phyloP scores from a whole-genome alignment of 2,888 invertebrate genomes.

The Ditula angustiorana region DNA sequence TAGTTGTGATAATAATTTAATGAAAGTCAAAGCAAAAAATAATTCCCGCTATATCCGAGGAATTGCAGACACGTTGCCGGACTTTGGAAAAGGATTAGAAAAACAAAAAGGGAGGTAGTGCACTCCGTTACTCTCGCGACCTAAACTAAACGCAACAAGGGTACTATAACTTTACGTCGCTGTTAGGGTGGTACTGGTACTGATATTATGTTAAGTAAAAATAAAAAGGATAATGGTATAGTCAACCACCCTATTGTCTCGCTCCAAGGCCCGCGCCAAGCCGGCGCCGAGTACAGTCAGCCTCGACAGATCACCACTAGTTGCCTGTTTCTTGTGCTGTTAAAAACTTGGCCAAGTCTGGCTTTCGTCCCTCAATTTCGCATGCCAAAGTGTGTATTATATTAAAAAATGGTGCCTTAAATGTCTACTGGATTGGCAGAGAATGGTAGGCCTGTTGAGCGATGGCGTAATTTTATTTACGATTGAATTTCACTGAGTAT shows the following conservation, averaged over 20 bases:
- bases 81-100: too few species aligned
- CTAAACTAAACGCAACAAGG: too few species aligned
- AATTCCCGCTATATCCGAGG: too few species aligned
- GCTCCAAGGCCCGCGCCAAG: slow-evolving; percentile 43
- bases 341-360: slow-evolving; percentile 3
- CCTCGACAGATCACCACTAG: slow-evolving; percentile 6
- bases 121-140: too few species aligned
- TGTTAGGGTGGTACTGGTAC: too few species aligned
- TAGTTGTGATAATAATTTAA: too few species aligned
- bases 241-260: slow-evolving; percentile 52
- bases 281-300: slow-evolving; percentile 31
- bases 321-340: slow-evolving; percentile 1
- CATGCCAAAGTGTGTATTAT: not conserved
- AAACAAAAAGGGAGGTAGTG: too few species aligned
- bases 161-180: too few species aligned
- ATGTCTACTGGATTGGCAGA: not conserved
- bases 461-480: too few species aligned
- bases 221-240: not conserved
- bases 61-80: too few species aligned
- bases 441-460: not conserved
- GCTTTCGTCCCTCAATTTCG: not conserved
- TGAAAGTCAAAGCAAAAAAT: too few species aligned
- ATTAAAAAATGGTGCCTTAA: not conserved
- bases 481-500: too few species aligned
- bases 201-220: not conserved